phyloP scores from a whole-genome alignment of 2,113 vertebrate species.

The Pteropus alecto region DNA sequence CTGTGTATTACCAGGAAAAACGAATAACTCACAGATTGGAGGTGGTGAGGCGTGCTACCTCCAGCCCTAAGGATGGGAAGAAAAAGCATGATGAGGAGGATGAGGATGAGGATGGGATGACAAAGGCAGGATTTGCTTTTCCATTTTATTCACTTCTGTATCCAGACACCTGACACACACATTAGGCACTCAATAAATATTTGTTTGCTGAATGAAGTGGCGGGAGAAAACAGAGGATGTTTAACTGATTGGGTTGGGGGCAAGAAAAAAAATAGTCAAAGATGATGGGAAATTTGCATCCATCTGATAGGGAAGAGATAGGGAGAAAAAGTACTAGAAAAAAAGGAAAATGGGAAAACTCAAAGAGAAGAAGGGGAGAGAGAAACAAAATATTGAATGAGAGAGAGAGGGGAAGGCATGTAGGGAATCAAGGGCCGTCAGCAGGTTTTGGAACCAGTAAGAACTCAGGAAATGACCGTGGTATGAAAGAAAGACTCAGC shows the following conservation, averaged over 20 bases:
- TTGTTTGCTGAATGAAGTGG: not conserved
- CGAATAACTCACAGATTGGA: not conserved
- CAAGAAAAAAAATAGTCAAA: not conserved
- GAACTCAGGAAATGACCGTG: not conserved
- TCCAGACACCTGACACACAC: not conserved
- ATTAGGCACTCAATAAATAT: not conserved
- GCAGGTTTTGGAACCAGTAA: not conserved
- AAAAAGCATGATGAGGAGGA: not conserved
- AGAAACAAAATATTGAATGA: not conserved
- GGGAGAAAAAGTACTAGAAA: not conserved
- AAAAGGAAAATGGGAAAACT: not conserved
- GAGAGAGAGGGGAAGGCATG: not conserved
- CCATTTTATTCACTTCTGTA: not conserved
- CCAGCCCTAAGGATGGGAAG: not conserved
- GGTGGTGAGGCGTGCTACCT: not conserved
- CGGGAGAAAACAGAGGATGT: not conserved
- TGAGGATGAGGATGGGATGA: not conserved
- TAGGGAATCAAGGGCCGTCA: not conserved
- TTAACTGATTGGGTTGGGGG: not conserved
- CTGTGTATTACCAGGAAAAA: not conserved
- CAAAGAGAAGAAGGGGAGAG: not conserved
- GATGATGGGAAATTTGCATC: not conserved
- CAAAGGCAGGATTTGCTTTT: not conserved
- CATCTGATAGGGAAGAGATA: not conserved
- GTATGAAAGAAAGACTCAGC: not conserved